These are phyloP conservation scores for Oophaga pumilio DNA, from an alignment of 2,113 vertebrate species.

Conservation along the genomic window DNA sequence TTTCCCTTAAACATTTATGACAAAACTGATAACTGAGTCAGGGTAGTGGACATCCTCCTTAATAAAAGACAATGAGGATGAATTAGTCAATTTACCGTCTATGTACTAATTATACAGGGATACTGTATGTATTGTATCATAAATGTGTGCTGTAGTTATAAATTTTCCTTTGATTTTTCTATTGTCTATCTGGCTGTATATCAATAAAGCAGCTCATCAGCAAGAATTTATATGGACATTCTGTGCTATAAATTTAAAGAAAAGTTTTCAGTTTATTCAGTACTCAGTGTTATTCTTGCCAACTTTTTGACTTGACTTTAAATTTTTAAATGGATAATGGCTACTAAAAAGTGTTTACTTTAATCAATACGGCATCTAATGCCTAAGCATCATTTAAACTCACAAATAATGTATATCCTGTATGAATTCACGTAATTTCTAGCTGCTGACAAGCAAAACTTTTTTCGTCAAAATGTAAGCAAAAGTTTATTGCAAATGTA, in stretches of 20 bases:
- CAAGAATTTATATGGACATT: too few relatives aligned
- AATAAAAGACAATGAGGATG: too few relatives aligned
- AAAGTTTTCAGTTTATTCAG: neutral
- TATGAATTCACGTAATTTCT: neutral
- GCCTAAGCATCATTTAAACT: neutral
- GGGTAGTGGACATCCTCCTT: too few relatives aligned
- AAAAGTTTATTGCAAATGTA: slow-evolving; percentile 29
- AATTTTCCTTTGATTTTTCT: too few relatives aligned
- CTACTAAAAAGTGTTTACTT: neutral
- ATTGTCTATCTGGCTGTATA: too few relatives aligned
- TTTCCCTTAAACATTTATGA: too few relatives aligned
- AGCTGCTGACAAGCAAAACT: neutral
- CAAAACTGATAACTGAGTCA: too few relatives aligned
- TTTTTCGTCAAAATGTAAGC: slow-evolving; percentile 13
- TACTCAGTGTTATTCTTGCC: neutral
- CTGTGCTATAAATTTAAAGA: neutral
- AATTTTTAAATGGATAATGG: neutral
- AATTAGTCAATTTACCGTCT: too few relatives aligned
- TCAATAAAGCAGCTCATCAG: too few relatives aligned
- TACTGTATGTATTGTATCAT: too few relatives aligned
- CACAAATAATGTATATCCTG: slow-evolving; percentile 3
- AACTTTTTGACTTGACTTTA: neutral
- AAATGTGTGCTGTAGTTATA: too few relatives aligned
- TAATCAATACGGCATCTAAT: neutral
- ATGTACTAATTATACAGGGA: too few relatives aligned